Evolutionary conservation across 2,888 invertebrate genomes (phyloP).

Genomic region (Tyria jacobaeae): DNA sequence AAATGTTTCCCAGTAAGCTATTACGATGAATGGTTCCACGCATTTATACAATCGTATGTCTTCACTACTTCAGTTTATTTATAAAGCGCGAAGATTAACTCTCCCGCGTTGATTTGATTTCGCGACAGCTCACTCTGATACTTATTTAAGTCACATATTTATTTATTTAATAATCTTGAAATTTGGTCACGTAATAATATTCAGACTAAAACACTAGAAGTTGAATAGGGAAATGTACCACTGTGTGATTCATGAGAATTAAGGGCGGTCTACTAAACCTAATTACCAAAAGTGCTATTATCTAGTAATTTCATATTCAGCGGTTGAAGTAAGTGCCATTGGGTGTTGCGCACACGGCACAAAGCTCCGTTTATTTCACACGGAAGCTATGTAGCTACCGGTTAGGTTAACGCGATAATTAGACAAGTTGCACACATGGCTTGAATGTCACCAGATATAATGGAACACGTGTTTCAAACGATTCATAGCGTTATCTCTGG

Average conservation of each 20-base stretch:
- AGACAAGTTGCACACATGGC: slow-evolving; percentile 50
- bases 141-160: slow-evolving; percentile 28
- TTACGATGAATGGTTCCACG: slow-evolving; percentile 64
- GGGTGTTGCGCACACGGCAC: slow-evolving; percentile 7
- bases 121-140: slow-evolving; percentile 54
- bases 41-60: slow-evolving; percentile 55
- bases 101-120: slow-evolving; percentile 77
- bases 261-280: slow-evolving; percentile 20
- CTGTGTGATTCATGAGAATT: slow-evolving; percentile 24
- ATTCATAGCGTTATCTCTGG: slow-evolving; percentile 40
- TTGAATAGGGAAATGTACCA: neutral
- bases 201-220: neutral
- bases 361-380: slow-evolving; percentile 30
- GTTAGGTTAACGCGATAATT: slow-evolving; percentile 40
- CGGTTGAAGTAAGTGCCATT: slow-evolving; percentile 5
- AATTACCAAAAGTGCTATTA: slow-evolving; percentile 22
- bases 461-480: slow-evolving; percentile 47
- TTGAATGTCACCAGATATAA: slow-evolving; percentile 39
- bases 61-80: slow-evolving; percentile 60
- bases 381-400: slow-evolving; percentile 28
- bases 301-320: slow-evolving; percentile 22
- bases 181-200: neutral
- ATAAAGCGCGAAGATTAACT: slow-evolving; percentile 56
- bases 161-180: slow-evolving; percentile 13
- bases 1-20: slow-evolving; percentile 30